Conservation (phyloP, 2,888 invertebrate genomes). For the Oscheius sp. region DNA sequence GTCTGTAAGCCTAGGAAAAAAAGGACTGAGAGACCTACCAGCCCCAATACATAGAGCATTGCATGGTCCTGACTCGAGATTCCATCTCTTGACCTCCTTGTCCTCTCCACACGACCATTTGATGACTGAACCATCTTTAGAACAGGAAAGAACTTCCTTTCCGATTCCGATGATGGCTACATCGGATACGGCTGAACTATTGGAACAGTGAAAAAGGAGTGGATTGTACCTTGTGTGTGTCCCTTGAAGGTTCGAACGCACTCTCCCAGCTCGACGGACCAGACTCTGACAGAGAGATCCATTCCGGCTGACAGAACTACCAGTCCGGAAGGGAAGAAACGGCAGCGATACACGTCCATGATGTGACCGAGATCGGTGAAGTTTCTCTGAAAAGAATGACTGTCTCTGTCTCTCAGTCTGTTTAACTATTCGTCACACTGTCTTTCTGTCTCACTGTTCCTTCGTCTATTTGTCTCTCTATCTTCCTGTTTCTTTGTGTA, state of each 20-base stretch:
- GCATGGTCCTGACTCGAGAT: slow-evolving; percentile 52
- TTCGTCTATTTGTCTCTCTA: background rate
- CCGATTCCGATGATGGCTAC: slow-evolving; percentile 81
- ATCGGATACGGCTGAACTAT: slow-evolving; percentile 78
- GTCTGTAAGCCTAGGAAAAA: background rate
- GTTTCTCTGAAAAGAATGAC: background rate
- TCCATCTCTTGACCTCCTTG: slow-evolving; percentile 35
- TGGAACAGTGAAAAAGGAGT: background rate
- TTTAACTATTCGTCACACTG: background rate
- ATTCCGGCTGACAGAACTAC: slow-evolving; percentile 81
- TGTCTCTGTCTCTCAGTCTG: background rate
- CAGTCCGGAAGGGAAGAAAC: slow-evolving; percentile 82
- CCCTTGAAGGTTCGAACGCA: slow-evolving; percentile 81
- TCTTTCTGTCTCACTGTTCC: background rate
- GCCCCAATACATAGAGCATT: slow-evolving; percentile 40
- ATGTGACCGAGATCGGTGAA: slow-evolving; percentile 78
- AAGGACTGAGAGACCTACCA: background rate
- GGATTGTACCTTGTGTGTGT: slow-evolving; percentile 78
- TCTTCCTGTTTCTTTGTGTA: background rate
- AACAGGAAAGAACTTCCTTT: slow-evolving; percentile 81
- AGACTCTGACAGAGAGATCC: slow-evolving; percentile 78
- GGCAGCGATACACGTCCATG: slow-evolving; percentile 81
- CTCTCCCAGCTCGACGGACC: slow-evolving; percentile 80
- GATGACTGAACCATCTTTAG: slow-evolving; percentile 80
- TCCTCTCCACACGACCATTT: slow-evolving; percentile 49